phyloP scores from a whole-genome alignment of 2,797 vertebrate species.

The Rhinogobio ventralis region DNA sequence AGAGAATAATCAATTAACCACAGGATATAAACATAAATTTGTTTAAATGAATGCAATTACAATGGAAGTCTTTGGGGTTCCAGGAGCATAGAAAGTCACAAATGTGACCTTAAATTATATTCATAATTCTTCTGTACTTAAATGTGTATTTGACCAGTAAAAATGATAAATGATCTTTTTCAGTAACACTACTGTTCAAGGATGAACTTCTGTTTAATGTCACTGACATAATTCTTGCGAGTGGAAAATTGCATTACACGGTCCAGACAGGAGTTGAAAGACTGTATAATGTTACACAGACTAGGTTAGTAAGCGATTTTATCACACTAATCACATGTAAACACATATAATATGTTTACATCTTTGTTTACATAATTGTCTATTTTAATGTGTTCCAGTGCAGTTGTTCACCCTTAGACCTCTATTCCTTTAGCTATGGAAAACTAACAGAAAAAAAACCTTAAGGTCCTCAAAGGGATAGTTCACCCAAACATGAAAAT shows the following conservation, averaged over 20 bases:
- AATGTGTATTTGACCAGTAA: too few species aligned
- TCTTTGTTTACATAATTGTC: neutral
- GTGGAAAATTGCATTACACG: neutral
- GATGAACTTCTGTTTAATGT: neutral
- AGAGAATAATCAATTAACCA: neutral
- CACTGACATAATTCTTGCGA: neutral
- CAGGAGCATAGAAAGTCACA: neutral
- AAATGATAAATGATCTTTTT: neutral
- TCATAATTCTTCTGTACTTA: neutral
- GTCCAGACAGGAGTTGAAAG: neutral
- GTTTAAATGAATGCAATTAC: neutral
- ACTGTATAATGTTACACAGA: constrained; percentile 1
- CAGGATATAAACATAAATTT: neutral
- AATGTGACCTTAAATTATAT: neutral
- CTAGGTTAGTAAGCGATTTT: neutral
- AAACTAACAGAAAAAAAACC: neutral
- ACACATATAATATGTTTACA: constrained; percentile 5
- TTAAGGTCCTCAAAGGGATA: neutral
- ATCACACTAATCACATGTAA: neutral
- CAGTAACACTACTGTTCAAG: neutral
- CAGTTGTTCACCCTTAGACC: neutral
- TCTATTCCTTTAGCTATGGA: neutral
- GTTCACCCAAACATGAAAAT: neutral
- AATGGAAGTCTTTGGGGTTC: neutral
- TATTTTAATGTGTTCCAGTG: neutral